Percentiles rank a stretch among this genome's conserved stretches.
phyloP scores from a whole-genome alignment of 2,797 vertebrate genomes.

The Crenichthys baileyi region DNA sequence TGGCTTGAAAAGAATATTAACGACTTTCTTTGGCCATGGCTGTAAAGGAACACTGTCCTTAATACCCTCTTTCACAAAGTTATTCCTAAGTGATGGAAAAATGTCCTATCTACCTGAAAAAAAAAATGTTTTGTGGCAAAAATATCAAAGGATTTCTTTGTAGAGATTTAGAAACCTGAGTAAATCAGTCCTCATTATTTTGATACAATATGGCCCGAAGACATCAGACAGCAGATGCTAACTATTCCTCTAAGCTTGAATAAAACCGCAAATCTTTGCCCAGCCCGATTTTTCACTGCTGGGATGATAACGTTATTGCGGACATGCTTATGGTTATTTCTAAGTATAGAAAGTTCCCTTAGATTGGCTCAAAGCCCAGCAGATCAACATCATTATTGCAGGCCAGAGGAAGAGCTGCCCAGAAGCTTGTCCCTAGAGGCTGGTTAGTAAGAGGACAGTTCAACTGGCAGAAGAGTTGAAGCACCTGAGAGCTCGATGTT shows the following conservation, averaged over 20 bases:
- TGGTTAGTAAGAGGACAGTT: constrained; percentile 63
- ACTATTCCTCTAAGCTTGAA: constrained; percentile 65
- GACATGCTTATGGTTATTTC: constrained; percentile 67
- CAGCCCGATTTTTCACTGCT: constrained; percentile 55
- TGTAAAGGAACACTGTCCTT: constrained; percentile 12
- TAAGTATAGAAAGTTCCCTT: constrained; percentile 65
- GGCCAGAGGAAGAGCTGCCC: constrained; percentile 57
- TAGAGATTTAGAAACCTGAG: constrained; percentile 51
- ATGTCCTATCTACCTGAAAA: constrained; percentile 18
- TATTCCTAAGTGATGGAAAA: constrained; percentile 34
- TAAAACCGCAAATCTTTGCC: constrained; percentile 63
- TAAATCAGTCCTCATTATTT: constrained; percentile 75
- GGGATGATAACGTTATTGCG: constrained; percentile 54
- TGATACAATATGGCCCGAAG: constrained; percentile 70
- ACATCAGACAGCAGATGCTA: constrained; percentile 73
- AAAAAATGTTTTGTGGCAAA: constrained; percentile 41
- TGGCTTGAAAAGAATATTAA: background rate
- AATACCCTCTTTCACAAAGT: constrained; percentile 22
- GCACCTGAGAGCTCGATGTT: constrained; percentile 59
- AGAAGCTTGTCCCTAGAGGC: constrained; percentile 64
- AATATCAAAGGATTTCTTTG: constrained; percentile 46
- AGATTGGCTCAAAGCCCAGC: constrained; percentile 62
- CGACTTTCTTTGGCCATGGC: background rate
- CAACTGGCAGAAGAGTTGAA: constrained; percentile 38
- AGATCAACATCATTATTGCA: constrained; percentile 71